phyloP scores from a whole-genome alignment of 2,888 invertebrate genomes.

The Drosophila trichaetosa region DNA sequence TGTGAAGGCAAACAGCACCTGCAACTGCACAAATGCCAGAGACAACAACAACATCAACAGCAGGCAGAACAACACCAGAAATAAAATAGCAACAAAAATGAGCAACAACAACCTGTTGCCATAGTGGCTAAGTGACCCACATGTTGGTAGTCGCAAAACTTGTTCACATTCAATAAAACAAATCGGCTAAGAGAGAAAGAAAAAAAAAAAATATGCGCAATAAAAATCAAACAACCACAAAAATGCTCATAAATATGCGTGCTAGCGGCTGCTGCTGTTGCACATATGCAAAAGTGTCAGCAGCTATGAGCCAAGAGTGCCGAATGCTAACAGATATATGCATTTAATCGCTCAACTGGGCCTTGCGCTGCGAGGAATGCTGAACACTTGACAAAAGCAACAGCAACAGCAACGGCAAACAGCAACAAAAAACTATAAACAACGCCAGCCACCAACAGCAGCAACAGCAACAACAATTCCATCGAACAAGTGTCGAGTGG shows the following conservation, averaged over 20 bases:
- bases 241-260: slow-evolving; percentile 63
- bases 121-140: slow-evolving; percentile 73
- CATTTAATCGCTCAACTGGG: slow-evolving; percentile 49
- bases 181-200: slow-evolving; percentile 46
- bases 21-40: slow-evolving; percentile 43
- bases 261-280: slow-evolving; percentile 41
- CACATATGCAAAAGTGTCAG: slow-evolving; percentile 34
- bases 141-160: slow-evolving; percentile 63
- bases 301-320: slow-evolving; percentile 33
- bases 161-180: slow-evolving; percentile 69
- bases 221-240: slow-evolving; percentile 57
- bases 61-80: slow-evolving; percentile 26
- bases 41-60: slow-evolving; percentile 12
- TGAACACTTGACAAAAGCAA: slow-evolving; percentile 60
- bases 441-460: slow-evolving; percentile 21
- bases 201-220: slow-evolving; percentile 35
- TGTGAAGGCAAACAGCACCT: slow-evolving; percentile 39
- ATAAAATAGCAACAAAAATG: slow-evolving; percentile 30
- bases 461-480: slow-evolving; percentile 34
- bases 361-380: slow-evolving; percentile 53
- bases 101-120: slow-evolving; percentile 62
- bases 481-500: slow-evolving; percentile 54
- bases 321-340: slow-evolving; percentile 31
- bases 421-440: slow-evolving; percentile 18
- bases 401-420: slow-evolving; percentile 22